These are phyloP conservation scores for Drosophila eohydei DNA, from an alignment of 2,888 invertebrate genomes.

Conservation along the genomic window DNA sequence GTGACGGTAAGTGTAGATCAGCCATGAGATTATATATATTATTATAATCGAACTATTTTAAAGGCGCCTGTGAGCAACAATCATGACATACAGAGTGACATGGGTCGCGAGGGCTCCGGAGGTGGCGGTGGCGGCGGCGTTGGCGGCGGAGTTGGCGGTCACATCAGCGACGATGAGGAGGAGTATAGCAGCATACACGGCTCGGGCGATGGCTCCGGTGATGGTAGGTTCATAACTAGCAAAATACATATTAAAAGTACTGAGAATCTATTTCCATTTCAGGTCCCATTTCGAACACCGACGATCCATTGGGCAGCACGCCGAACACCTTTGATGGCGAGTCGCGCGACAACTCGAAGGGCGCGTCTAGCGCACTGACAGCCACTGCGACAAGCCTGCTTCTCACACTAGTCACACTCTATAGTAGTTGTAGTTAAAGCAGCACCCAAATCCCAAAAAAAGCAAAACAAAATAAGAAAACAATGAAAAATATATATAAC, in stretches of 20 bases:
- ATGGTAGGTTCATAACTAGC: conserved; percentile 67
- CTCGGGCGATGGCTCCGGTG: conserved; percentile 84
- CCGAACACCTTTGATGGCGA: conserved; percentile 53
- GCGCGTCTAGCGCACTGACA: conserved; percentile 45
- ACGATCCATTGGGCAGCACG: conserved; percentile 67
- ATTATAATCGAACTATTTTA: not conserved
- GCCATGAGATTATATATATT: too few relatives aligned
- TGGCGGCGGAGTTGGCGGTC: conserved; percentile 37
- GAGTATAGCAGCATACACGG: conserved; percentile 80
- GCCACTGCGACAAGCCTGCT: conserved; percentile 57
- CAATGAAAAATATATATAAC: conserved; percentile 22
- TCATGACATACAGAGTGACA: conserved; percentile 85
- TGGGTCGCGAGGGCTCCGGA: conserved; percentile 84
- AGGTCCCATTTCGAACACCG: conserved; percentile 72
- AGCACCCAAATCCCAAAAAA: conserved; percentile 45
- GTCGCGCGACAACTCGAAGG: conserved; percentile 41
- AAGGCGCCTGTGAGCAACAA: conserved; percentile 80
- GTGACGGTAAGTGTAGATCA: conserved; percentile 80
- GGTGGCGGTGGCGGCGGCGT: conserved; percentile 69
- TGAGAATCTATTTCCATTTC: not conserved
- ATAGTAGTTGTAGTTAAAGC: conserved; percentile 73
- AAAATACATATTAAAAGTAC: not conserved
- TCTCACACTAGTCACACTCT: conserved; percentile 78
- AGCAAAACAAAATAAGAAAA: conserved; percentile 4
- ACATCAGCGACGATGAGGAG: conserved; percentile 82